Evolutionary conservation across 1,140 invertebrate species (phyloP).

Genomic region (Orchesella cincta): DNA sequence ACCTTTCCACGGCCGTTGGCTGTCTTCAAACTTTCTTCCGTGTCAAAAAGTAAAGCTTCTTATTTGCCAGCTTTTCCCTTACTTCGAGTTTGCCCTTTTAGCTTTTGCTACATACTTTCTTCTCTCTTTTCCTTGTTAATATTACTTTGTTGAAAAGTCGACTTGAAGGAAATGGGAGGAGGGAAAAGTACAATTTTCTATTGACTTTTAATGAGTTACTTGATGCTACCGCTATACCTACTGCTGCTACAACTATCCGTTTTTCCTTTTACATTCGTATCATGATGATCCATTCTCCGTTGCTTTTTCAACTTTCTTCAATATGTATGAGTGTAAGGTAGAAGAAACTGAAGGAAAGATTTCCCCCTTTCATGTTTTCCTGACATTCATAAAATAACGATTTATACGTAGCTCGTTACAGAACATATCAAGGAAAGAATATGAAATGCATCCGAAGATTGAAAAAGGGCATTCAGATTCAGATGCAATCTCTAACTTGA

Average conservation of each 20-base stretch:
- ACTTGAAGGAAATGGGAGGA: neutral
- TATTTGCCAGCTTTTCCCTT: too few relatives aligned
- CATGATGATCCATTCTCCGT: neutral
- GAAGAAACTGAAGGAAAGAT: too few relatives aligned
- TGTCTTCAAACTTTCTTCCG: neutral
- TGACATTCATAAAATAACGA: too few relatives aligned
- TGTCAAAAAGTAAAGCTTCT: conserved; percentile 21
- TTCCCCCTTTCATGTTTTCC: too few relatives aligned
- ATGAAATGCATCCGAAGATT: too few relatives aligned
- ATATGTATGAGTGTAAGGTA: too few relatives aligned
- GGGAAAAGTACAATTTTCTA: neutral
- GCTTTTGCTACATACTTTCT: neutral
- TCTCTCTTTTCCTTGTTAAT: neutral
- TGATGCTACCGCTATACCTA: neutral
- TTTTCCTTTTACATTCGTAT: neutral
- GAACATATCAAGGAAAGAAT: too few relatives aligned
- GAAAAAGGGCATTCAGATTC: too few relatives aligned
- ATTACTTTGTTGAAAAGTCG: neutral
- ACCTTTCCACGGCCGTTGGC: too few relatives aligned
- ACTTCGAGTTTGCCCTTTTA: neutral
- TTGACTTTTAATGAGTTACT: conserved; percentile 25
- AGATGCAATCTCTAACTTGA: too few relatives aligned
- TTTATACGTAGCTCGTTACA: too few relatives aligned
- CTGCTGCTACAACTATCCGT: neutral
- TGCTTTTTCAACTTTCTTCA: too few relatives aligned